phyloP scores from a whole-genome alignment of 2,797 vertebrate genomes.

The Acanthurus lineatus region DNA sequence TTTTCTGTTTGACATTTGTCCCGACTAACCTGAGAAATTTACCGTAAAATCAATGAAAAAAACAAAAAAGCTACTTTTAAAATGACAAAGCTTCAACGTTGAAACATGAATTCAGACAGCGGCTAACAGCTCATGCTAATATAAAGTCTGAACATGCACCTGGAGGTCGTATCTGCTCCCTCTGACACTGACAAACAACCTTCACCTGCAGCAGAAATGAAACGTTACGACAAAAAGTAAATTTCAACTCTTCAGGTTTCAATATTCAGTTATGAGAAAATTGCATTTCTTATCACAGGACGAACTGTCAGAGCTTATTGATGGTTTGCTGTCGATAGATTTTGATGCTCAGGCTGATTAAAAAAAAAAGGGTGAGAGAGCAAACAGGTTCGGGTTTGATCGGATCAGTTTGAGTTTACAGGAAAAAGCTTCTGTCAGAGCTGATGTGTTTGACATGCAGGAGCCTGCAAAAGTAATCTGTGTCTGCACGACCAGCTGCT shows the following conservation, averaged over 20 bases:
- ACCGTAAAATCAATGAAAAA: background rate
- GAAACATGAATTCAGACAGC: slow-evolving; percentile 7
- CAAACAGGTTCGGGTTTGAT: slow-evolving; percentile 26
- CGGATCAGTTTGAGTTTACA: slow-evolving; percentile 14
- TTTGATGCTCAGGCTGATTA: slow-evolving; percentile 27
- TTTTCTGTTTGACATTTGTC: background rate
- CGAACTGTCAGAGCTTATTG: slow-evolving; percentile 9
- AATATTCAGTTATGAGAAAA: slow-evolving; percentile 32
- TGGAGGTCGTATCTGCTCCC: slow-evolving; percentile 20
- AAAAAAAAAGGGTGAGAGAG: background rate
- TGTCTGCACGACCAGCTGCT: background rate
- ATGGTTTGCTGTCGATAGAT: slow-evolving; percentile 2
- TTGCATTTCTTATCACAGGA: slow-evolving; percentile 52
- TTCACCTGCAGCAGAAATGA: slow-evolving; percentile 10
- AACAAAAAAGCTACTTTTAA: background rate
- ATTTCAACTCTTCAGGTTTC: background rate
- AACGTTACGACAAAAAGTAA: slow-evolving; percentile 24
- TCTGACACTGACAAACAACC: slow-evolving; percentile 63
- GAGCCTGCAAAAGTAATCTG: background rate
- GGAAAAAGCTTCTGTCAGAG: background rate
- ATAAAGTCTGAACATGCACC: slow-evolving; percentile 19
- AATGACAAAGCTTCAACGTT: background rate
- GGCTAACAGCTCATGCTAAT: slow-evolving; percentile 5
- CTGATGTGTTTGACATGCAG: background rate
- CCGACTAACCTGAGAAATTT: background rate